phyloP scores from a whole-genome alignment of 35 echinoderm and acorn worm species.

The Anneissia japonica region DNA sequence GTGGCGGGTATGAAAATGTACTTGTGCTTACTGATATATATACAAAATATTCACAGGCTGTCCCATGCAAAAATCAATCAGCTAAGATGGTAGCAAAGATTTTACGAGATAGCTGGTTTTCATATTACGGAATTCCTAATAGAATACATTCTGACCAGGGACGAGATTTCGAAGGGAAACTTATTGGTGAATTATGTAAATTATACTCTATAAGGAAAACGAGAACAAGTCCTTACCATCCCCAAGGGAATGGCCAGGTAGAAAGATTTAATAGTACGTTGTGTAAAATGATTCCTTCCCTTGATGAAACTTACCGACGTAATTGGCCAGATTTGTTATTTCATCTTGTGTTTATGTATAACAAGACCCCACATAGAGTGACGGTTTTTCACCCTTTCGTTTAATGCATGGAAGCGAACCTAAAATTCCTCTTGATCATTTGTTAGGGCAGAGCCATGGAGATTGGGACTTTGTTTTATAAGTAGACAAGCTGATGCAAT shows the following conservation, averaged over 20 bases:
- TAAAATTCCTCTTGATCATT: constrained; percentile 1
- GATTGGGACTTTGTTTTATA: constrained; percentile 1
- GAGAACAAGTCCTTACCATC: constrained; percentile 13
- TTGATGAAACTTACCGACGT: background rate
- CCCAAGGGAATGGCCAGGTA: constrained; percentile 9
- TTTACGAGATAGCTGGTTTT: constrained; percentile 1
- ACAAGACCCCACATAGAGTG: constrained; percentile 7
- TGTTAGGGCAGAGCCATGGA: background rate
- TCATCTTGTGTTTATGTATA: constrained; percentile 17
- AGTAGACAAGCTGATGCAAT: background rate
- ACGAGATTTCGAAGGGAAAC: constrained; percentile 19
- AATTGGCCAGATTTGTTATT: constrained; percentile 22
- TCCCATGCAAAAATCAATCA: background rate
- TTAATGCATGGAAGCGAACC: constrained; percentile 27
- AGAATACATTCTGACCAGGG: constrained; percentile 20
- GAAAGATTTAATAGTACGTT: constrained; percentile 1
- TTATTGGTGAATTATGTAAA: constrained; percentile 20
- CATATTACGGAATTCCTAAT: constrained; percentile 11
- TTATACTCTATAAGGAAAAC: constrained; percentile 17
- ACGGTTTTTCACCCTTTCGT: constrained; percentile 6
- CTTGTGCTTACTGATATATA: background rate
- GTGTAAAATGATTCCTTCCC: constrained; percentile 5
- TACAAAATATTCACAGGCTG: background rate
- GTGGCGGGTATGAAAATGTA: background rate
- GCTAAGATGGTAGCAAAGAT: background rate